These are phyloP conservation scores for Melanogrammus aeglefinus DNA, from an alignment of 2,797 vertebrate genomes.

Conservation along the genomic window DNA sequence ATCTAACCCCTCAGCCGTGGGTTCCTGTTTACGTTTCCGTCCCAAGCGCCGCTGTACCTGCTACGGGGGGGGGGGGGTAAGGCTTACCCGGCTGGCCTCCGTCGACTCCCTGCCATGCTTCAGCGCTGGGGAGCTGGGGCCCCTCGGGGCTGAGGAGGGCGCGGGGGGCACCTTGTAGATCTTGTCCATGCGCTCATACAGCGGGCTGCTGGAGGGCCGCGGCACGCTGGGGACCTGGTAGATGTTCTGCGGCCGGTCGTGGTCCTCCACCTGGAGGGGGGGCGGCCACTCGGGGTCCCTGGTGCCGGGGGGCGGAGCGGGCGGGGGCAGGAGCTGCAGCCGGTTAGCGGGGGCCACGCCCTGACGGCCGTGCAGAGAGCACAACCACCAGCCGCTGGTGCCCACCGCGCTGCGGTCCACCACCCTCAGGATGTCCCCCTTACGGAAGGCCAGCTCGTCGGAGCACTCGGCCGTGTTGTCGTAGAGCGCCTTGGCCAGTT, in stretches of 20 bases:
- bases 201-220: conserved; percentile 30
- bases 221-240: conserved; percentile 77
- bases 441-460: conserved; percentile 88
- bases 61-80: conserved; percentile 8
- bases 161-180: conserved; percentile 71
- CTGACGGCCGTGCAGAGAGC: conserved; percentile 80
- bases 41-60: not conserved
- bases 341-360: conserved; percentile 94
- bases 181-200: conserved; percentile 81
- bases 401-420: conserved; percentile 76
- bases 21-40: conserved; percentile 4
- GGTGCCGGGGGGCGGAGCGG: conserved; percentile 6
- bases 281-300: not conserved
- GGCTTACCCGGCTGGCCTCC: conserved; percentile 65
- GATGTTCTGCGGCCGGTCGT: conserved; percentile 54
- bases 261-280: not conserved
- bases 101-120: conserved; percentile 60
- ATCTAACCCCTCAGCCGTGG: conserved; percentile 4
- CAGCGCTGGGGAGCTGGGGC: conserved; percentile 43
- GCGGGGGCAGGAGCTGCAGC: conserved; percentile 73
- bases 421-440: conserved; percentile 86
- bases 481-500: conserved; percentile 88
- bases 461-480: conserved; percentile 90
- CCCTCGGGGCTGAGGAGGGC: conserved; percentile 37
- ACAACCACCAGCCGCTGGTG: conserved; percentile 91